Conservation (phyloP, 2,888 invertebrate species). For the Cosmorhoe ocellata region DNA sequence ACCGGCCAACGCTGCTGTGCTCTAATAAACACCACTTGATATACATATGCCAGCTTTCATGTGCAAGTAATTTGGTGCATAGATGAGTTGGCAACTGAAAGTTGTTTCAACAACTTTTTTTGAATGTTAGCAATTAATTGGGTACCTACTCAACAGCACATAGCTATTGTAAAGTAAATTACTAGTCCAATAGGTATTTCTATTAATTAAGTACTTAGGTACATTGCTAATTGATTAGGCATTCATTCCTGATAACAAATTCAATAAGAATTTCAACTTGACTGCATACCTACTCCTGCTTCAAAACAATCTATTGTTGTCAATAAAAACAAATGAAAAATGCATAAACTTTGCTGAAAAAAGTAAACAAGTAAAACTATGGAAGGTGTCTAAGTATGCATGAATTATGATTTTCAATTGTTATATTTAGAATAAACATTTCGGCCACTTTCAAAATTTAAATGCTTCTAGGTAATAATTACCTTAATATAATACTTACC, state of each 20-base stretch:
- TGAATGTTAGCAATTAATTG: constrained; percentile 49
- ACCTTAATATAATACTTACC: no score
- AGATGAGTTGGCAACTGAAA: constrained; percentile 81
- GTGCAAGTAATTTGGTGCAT: constrained; percentile 70
- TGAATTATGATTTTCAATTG: constrained; percentile 1
- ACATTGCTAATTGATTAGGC: constrained; percentile 26
- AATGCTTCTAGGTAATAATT: no score
- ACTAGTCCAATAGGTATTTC: constrained; percentile 35
- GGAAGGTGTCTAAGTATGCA: no score
- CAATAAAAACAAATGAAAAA: constrained; percentile 33
- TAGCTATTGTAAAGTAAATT: constrained; percentile 38
- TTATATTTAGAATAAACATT: no score
- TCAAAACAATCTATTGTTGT: constrained; percentile 36
- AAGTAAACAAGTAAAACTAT: constrained; percentile 32
- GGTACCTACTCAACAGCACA: constrained; percentile 33
- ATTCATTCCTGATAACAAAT: constrained; percentile 26
- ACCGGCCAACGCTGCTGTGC: constrained; percentile 75
- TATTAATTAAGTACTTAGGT: constrained; percentile 19
- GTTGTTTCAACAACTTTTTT: constrained; percentile 74
- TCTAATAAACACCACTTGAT: constrained; percentile 79
- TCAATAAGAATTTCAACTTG: constrained; percentile 28
- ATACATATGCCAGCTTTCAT: constrained; percentile 78
- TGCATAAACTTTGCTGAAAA: constrained; percentile 27
- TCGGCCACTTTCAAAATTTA: no score
- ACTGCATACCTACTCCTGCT: constrained; percentile 12